A percentile compares a stretch with the other conserved stretches of the same genome.
These are phyloP conservation scores for Caenorhabditis japonica DNA, from an alignment of 2,888 invertebrate species.

Conservation along the genomic window DNA sequence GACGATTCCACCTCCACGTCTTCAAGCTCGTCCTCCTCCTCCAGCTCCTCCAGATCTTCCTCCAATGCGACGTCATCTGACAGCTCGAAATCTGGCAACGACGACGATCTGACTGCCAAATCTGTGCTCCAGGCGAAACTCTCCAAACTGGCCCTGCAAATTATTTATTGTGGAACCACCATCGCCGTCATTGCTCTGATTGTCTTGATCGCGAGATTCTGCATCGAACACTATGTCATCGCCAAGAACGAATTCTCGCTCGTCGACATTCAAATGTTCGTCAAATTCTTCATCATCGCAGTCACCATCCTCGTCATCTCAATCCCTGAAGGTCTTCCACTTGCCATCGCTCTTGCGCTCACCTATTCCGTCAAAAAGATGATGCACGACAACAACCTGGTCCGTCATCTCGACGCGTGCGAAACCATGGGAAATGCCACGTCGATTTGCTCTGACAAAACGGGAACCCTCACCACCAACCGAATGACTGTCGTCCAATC, in stretches of 20 bases:
- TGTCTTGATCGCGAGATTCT: conserved; percentile 75
- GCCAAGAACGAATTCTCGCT: conserved; percentile 67
- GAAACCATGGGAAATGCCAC: conserved; percentile 81
- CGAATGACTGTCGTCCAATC: conserved; percentile 82
- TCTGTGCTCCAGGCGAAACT: conserved; percentile 75
- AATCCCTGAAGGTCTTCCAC: conserved; percentile 97
- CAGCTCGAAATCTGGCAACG: conserved; percentile 59
- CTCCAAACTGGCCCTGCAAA: conserved; percentile 74
- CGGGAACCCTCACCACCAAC: conserved; percentile 81
- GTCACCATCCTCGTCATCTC: conserved; percentile 99
- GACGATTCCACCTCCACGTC: conserved; percentile 63
- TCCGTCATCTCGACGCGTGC: conserved; percentile 81
- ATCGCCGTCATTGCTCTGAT: conserved; percentile 76
- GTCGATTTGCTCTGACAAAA: conserved; percentile 81
- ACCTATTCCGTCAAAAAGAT: conserved; percentile 94
- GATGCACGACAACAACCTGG: conserved; percentile 81
- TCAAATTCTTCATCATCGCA: conserved; percentile 98
- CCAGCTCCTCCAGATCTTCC: conserved; percentile 62
- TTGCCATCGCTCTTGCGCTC: conserved; percentile 96
- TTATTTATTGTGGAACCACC: conserved; percentile 76
- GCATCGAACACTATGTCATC: conserved; percentile 71
- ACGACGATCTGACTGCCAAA: conserved; percentile 70
- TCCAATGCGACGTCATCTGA: conserved; percentile 55
- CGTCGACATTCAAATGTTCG: conserved; percentile 81
- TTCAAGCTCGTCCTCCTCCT: conserved; percentile 62